Evolutionary conservation across 2,888 invertebrate genomes (phyloP).

Genomic region (Agapostemon virescens): DNA sequence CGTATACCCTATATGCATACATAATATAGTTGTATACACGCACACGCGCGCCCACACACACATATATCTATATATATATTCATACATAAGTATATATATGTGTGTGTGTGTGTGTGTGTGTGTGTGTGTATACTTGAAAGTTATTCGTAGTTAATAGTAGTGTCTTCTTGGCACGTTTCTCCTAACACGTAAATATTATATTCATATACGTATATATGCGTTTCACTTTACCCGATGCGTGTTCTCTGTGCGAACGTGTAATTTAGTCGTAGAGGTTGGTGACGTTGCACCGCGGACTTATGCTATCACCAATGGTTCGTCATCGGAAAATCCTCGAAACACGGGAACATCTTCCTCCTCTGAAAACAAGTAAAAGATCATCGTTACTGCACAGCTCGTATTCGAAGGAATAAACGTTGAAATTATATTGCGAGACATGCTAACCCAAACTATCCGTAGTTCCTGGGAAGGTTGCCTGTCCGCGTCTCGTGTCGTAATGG

Average conservation of each 20-base stretch:
- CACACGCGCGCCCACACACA: too few species aligned
- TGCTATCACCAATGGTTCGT: conserved; percentile 95
- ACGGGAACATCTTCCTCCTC: conserved; percentile 94
- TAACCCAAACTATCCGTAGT: conserved; percentile 85
- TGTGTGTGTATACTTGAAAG: conserved; percentile 67
- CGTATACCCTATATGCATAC: too few species aligned
- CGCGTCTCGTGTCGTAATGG: conserved; percentile 92
- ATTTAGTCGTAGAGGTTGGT: conserved; percentile 17
- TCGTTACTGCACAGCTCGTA: neutral
- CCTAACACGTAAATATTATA: conserved; percentile 62
- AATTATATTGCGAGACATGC: conserved; percentile 22
- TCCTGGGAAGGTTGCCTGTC: conserved; percentile 91
- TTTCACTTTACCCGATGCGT: conserved; percentile 15
- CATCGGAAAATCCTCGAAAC: conserved; percentile 95
- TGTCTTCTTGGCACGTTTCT: conserved; percentile 71
- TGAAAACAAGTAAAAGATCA: conserved; percentile 74
- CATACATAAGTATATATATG: too few species aligned
- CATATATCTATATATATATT: neutral
- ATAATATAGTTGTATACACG: too few species aligned
- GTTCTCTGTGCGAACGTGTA: conserved; percentile 33
- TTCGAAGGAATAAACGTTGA: neutral
- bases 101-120: too few species aligned
- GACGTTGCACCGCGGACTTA: conserved; percentile 81
- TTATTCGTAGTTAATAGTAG: conserved; percentile 70
- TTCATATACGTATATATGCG: conserved; percentile 36